phyloP scores from a whole-genome alignment of 2,113 vertebrate species.

The Boulengeromyrus knoepffleri region DNA sequence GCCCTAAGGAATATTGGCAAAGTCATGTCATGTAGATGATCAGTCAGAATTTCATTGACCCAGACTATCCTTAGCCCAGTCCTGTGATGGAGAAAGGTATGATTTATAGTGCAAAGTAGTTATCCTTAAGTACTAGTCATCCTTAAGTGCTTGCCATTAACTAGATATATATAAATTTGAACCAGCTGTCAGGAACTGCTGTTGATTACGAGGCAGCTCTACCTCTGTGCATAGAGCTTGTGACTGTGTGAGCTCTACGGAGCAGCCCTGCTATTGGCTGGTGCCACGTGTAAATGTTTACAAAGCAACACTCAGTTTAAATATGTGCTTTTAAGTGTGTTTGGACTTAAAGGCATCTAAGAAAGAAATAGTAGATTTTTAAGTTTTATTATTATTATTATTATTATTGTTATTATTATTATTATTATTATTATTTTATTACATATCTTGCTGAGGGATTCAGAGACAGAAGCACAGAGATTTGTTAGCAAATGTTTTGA shows the following conservation, averaged over 20 bases:
- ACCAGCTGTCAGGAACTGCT: neutral
- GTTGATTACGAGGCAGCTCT: neutral
- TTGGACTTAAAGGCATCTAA: neutral
- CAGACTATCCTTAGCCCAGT: neutral
- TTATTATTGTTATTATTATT: too few relatives aligned
- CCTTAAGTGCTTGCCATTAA: neutral
- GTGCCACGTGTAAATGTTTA: neutral
- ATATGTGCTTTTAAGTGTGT: neutral
- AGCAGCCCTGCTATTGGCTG: neutral
- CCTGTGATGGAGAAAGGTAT: neutral
- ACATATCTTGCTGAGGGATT: neutral
- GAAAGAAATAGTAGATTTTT: neutral
- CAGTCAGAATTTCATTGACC: neutral
- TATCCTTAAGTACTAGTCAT: neutral
- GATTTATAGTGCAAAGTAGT: neutral
- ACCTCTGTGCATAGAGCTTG: neutral
- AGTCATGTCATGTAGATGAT: neutral
- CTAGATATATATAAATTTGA: neutral
- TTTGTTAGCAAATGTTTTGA: neutral
- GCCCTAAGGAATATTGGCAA: neutral
- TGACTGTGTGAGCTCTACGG: neutral
- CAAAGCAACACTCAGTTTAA: neutral
- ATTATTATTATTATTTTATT: neutral
- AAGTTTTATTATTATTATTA: neutral
- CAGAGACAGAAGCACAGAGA: neutral